Evolutionary conservation across 2,113 vertebrate species (phyloP).

Genomic region (Oxyruncus cristatus): DNA sequence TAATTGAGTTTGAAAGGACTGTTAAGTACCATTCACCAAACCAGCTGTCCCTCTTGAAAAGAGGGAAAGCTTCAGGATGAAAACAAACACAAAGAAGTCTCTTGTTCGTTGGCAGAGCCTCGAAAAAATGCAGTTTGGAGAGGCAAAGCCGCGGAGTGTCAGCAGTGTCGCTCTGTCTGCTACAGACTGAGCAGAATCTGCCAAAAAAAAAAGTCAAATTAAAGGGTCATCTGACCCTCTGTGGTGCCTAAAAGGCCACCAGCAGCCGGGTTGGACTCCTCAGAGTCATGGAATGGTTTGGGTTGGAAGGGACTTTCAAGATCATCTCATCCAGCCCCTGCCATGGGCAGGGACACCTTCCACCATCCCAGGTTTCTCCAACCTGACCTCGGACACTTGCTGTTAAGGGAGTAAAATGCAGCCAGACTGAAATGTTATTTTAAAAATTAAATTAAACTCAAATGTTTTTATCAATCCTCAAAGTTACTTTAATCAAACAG

Average conservation of each 20-base stretch:
- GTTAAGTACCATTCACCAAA: background rate
- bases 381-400: background rate
- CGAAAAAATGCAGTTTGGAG: background rate
- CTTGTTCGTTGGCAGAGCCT: background rate
- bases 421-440: too few relatives aligned
- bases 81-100: background rate
- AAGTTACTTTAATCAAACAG: too few relatives aligned
- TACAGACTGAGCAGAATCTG: background rate
- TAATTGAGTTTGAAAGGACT: background rate
- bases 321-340: too few relatives aligned
- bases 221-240: accelerated
- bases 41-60: background rate
- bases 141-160: background rate
- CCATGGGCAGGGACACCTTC: background rate
- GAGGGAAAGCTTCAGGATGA: background rate
- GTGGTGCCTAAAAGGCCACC: background rate
- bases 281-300: background rate
- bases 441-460: too few relatives aligned
- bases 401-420: too few relatives aligned
- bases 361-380: accelerated
- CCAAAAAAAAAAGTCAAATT: background rate
- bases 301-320: background rate
- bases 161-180: background rate
- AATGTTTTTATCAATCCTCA: too few relatives aligned
- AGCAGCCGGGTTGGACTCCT: background rate